Evolutionary conservation across 2,797 vertebrate species (phyloP).

Genomic region (Prunella strophiata): DNA sequence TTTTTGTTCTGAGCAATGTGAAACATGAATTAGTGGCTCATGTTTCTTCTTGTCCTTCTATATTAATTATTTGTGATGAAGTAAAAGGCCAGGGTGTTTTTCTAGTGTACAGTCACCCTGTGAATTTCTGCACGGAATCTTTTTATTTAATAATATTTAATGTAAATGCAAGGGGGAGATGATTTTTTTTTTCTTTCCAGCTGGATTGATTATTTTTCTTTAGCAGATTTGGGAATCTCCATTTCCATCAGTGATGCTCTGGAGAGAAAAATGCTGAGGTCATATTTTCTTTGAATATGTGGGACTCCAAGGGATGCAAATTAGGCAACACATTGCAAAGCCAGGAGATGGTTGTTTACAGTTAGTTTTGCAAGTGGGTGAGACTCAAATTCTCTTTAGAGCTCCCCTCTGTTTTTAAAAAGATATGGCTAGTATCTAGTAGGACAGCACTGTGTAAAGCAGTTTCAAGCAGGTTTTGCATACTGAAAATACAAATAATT

Average conservation of each 20-base stretch:
- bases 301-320: background rate
- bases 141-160: background rate
- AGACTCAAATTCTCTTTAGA: background rate
- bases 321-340: background rate
- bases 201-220: background rate
- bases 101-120: background rate
- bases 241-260: background rate
- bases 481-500: background rate
- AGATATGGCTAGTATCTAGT: background rate
- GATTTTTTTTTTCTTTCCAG: background rate
- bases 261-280: background rate
- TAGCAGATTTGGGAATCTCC: background rate
- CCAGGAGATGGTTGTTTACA: background rate
- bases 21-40: background rate
- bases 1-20: background rate
- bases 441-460: background rate
- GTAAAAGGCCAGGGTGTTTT: background rate
- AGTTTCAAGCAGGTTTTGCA: background rate
- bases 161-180: background rate
- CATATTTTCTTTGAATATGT: background rate
- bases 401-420: background rate
- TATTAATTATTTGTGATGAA: background rate
- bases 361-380: background rate
- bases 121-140: background rate
- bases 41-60: background rate